Evolutionary conservation across 2,888 invertebrate species (phyloP).

Genomic region (Marasmarcha lunaedactyla): DNA sequence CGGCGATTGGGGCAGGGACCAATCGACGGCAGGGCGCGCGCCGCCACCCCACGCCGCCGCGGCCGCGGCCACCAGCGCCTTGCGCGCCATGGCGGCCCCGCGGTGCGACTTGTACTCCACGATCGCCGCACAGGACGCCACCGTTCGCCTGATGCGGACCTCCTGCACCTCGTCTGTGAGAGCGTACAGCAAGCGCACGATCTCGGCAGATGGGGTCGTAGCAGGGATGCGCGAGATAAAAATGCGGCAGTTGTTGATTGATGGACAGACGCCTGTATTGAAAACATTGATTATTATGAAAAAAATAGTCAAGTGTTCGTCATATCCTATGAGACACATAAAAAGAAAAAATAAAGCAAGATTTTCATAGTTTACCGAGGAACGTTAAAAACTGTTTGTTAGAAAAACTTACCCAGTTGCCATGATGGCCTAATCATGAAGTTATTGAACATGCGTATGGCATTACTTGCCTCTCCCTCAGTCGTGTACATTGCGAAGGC

Average conservation of each 20-base stretch:
- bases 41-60: slow-evolving; percentile 59
- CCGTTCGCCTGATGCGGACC: slow-evolving; percentile 52
- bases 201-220: slow-evolving; percentile 72
- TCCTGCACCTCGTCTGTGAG: slow-evolving; percentile 60
- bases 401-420: slow-evolving; percentile 64
- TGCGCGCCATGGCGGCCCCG: slow-evolving; percentile 67
- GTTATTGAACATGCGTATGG: slow-evolving; percentile 75
- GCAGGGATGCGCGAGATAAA: slow-evolving; percentile 72
- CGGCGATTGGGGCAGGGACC: slow-evolving; percentile 61
- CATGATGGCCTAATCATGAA: slow-evolving; percentile 76
- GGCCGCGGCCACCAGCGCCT: slow-evolving; percentile 66
- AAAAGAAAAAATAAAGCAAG: too few relatives aligned
- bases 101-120: slow-evolving; percentile 80
- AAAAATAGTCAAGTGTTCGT: too few relatives aligned
- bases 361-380: too few relatives aligned
- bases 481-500: slow-evolving; percentile 77
- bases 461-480: slow-evolving; percentile 72
- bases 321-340: too few relatives aligned
- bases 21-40: slow-evolving; percentile 55
- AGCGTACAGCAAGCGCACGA: slow-evolving; percentile 66
- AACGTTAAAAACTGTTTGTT: too few relatives aligned
- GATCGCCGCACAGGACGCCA: slow-evolving; percentile 72
- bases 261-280: slow-evolving; percentile 73
- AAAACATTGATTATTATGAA: too few relatives aligned
- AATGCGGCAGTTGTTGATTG: slow-evolving; percentile 82